Percentiles rank a stretch among this genome's conserved stretches.
These are phyloP conservation scores for Pegoplata infirma DNA, from an alignment of 2,888 invertebrate species.

Conservation along the genomic window DNA sequence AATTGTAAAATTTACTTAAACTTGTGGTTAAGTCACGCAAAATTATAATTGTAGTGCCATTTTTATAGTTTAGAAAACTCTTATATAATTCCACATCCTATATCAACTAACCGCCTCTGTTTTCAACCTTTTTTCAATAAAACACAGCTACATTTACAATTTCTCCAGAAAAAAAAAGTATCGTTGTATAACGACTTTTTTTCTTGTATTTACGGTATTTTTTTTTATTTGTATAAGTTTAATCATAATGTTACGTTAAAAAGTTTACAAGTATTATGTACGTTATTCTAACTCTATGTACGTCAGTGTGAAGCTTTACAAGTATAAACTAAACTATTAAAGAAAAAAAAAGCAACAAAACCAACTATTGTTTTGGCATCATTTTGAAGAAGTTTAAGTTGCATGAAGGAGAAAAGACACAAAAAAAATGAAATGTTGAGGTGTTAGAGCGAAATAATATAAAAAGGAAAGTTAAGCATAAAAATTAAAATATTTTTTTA, in stretches of 20 bases:
- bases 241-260: slow-evolving; percentile 51
- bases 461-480: no score
- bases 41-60: no score
- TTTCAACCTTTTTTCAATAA: no score
- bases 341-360: slow-evolving; percentile 26
- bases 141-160: no score
- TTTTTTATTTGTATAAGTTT: slow-evolving; percentile 34
- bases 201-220: neutral
- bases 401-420: neutral
- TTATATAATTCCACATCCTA: no score
- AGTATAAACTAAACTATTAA: neutral
- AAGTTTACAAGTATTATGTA: slow-evolving; percentile 52
- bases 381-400: neutral
- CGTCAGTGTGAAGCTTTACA: slow-evolving; percentile 38
- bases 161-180: no score
- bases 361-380: slow-evolving; percentile 32
- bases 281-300: slow-evolving; percentile 43
- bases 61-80: no score
- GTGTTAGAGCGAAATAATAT: neutral
- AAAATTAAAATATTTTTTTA: no score
- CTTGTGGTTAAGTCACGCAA: no score
- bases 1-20: no score
- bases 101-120: no score
- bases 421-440: no score
- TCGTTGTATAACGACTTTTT: neutral